Conservation (phyloP, 2,113 vertebrate genomes). For the Tretioscincus oriximinensis region DNA sequence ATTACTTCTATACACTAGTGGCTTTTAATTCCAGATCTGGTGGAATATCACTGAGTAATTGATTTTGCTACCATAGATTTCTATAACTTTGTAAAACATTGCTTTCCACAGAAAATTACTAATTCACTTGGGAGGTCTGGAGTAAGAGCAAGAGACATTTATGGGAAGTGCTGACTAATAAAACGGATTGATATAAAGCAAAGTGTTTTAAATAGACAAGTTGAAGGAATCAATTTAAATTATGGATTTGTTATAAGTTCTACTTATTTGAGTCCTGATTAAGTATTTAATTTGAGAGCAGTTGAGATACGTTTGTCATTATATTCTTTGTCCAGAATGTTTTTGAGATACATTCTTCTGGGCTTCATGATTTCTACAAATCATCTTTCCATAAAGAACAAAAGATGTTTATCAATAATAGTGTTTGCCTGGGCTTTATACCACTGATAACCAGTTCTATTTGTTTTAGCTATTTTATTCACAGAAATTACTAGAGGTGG, state of each 20-base stretch:
- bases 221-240: not conserved
- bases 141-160: not conserved
- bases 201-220: not conserved
- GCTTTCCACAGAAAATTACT: not conserved
- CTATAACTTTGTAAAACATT: not conserved
- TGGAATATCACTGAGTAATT: not conserved
- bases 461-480: conserved; percentile 1
- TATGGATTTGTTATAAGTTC: not conserved
- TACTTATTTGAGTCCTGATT: not conserved
- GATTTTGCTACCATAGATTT: not conserved
- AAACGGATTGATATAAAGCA: not conserved
- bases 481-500: not conserved
- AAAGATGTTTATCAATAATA: not conserved
- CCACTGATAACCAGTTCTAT: not conserved
- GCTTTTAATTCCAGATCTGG: not conserved
- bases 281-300: not conserved
- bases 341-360: not conserved
- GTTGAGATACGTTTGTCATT: not conserved
- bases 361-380: too few species aligned
- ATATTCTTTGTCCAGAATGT: not conserved
- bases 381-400: too few species aligned
- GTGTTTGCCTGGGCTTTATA: not conserved
- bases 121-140: not conserved
- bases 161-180: not conserved
- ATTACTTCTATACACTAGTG: not conserved